Conservation (phyloP, 2,888 invertebrate species). For the Tetrapedia diversipes region DNA sequence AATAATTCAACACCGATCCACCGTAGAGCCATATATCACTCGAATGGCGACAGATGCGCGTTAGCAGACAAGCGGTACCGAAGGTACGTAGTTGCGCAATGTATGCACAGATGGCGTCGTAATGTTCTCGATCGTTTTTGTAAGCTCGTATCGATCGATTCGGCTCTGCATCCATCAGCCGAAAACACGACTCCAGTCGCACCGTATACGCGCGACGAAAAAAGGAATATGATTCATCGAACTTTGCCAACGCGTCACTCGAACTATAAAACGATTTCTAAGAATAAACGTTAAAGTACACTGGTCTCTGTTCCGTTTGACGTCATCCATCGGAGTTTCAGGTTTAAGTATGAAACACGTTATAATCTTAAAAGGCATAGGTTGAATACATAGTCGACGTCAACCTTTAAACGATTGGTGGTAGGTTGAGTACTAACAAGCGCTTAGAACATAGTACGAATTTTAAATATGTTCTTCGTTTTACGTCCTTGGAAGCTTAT, state of each 20-base stretch:
- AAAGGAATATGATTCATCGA: not conserved
- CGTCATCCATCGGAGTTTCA: not conserved
- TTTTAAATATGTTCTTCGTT: too few relatives aligned
- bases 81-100: conserved; percentile 9
- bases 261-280: too few relatives aligned
- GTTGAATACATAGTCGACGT: too few relatives aligned
- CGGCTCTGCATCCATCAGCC: not conserved
- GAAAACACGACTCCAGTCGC: not conserved
- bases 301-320: not conserved
- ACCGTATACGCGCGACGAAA: not conserved
- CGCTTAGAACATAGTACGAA: too few relatives aligned
- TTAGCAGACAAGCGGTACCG: not conserved
- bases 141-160: conserved; percentile 23
- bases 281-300: not conserved
- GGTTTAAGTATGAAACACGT: too few relatives aligned
- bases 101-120: conserved; percentile 35
- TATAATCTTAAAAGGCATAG: too few relatives aligned
- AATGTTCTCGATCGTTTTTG: conserved; percentile 35
- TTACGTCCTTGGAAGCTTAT: too few relatives aligned
- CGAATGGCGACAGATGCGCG: conserved; percentile 18
- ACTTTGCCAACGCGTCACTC: not conserved
- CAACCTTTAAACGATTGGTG: too few relatives aligned
- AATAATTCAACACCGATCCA: conserved; percentile 8
- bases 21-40: conserved; percentile 3
- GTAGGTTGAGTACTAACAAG: too few relatives aligned